Conservation (phyloP, 2,888 invertebrate genomes). For the Drosophila kokeensis region DNA sequence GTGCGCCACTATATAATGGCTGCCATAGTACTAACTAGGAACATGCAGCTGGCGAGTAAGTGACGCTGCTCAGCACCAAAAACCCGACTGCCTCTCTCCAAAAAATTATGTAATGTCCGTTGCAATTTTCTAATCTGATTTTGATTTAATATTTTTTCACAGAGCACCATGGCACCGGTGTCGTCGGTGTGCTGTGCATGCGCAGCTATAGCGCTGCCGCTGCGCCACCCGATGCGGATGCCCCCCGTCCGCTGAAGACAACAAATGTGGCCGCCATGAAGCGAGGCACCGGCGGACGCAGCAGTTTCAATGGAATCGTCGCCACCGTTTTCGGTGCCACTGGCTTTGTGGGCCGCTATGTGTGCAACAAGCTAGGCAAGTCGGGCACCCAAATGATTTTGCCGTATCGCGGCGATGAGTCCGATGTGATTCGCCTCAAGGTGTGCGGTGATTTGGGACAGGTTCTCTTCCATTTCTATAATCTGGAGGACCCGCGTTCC, state of each 20-base stretch:
- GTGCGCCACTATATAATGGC: conserved; percentile 74
- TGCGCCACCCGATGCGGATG: conserved; percentile 70
- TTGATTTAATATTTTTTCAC: conserved; percentile 20
- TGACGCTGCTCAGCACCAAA: conserved; percentile 25
- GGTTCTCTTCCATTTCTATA: conserved; percentile 94
- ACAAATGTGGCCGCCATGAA: conserved; percentile 89
- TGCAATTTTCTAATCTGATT: conserved; percentile 30
- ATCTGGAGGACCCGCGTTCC: conserved; percentile 93
- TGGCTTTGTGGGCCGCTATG: conserved; percentile 95
- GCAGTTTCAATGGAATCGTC: conserved; percentile 98
- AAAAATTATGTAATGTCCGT: conserved; percentile 73
- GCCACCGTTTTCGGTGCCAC: conserved; percentile 98
- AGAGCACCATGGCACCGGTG: conserved; percentile 81
- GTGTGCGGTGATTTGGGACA: conserved; percentile 97
- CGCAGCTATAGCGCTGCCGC: conserved; percentile 70
- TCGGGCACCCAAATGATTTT: conserved; percentile 94
- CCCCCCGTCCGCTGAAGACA: conserved; percentile 84
- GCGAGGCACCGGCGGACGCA: conserved; percentile 95
- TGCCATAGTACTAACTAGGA: conserved; percentile 82
- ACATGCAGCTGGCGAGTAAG: conserved; percentile 83
- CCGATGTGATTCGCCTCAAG: conserved; percentile 91
- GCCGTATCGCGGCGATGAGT: conserved; percentile 95
- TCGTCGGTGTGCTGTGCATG: conserved; percentile 80
- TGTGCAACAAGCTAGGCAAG: conserved; percentile 96
- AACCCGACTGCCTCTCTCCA: conserved; percentile 6